Conservation (phyloP, 2,888 invertebrate genomes). For the Drosophila pegasa region DNA sequence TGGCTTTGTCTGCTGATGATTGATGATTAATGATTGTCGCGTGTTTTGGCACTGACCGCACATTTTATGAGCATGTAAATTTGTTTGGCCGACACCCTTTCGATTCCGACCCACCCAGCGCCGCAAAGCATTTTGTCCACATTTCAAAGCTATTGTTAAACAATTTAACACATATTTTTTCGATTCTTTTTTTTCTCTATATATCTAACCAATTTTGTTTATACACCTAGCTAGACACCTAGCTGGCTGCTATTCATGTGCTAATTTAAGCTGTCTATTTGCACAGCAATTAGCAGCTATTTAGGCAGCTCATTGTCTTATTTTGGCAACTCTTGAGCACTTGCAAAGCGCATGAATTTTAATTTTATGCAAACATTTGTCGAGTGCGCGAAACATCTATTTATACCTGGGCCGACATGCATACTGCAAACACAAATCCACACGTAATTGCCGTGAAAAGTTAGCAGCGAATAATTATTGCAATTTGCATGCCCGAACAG, state of each 20-base stretch:
- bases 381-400: constrained; percentile 21
- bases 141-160: constrained; percentile 52
- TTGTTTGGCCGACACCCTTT: constrained; percentile 57
- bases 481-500: constrained; percentile 57
- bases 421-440: constrained; percentile 17
- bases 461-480: constrained; percentile 50
- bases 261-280: constrained; percentile 61
- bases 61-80: constrained; percentile 59
- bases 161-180: constrained; percentile 68
- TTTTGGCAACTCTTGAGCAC: constrained; percentile 58
- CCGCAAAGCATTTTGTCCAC: constrained; percentile 37
- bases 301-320: constrained; percentile 67
- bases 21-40: constrained; percentile 77
- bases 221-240: constrained; percentile 16
- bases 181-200: constrained; percentile 20
- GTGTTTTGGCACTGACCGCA: constrained; percentile 44
- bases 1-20: constrained; percentile 51
- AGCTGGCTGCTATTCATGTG: constrained; percentile 35
- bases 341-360: constrained; percentile 70
- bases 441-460: constrained; percentile 60
- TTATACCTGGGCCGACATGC: constrained; percentile 12
- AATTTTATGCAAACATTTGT: constrained; percentile 72
- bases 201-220: constrained; percentile 5
- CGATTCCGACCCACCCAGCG: constrained; percentile 52
- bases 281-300: constrained; percentile 75